Evolutionary conservation across 2,113 vertebrate genomes (phyloP), one percentile per base, ranked within the genome.

Genomic region (Tympanuchus pallidicinctus): DNA sequence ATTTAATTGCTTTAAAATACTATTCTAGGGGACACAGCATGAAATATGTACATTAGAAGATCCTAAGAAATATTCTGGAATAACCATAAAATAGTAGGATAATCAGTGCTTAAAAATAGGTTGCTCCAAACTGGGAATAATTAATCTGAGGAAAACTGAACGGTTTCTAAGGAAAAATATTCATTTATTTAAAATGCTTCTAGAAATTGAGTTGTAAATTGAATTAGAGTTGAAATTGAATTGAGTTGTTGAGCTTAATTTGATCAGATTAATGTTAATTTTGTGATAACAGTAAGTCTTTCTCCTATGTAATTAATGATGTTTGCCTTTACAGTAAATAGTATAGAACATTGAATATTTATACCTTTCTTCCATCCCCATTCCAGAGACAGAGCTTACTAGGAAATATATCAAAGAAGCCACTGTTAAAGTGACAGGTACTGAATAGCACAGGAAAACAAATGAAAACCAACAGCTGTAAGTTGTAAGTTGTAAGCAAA

Each of bases 401-500:
- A 38, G 6, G 15, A 87, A 93, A 76, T 9, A 3, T 50, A 61
- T 60, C 77, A 89, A 72, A 91, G 59, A 84, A 78, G 60, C n/a
- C 8, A 70, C 42, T 40, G 89, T 77, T 52, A 70, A 70, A 5
- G 2, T 64, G 77, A 71, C 77, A 95, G 28, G 28, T 85, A 48
- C 47, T 50, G 25, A 96, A 89, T 8, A 64, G 25, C 47, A 70
- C 18, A 78, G 52, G 32, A 78, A 96, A 94, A 70, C 8, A 59
- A 81, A 89, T 43, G 67, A 76, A 77, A 95, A 95, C 47, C 45
- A 93, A 57, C 64, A 85, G 34, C 61, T 14, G 77, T n/a, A 84
- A 75, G 67, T 16, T 85, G 12, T 89, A 34, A 34, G 34, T 34
- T 34, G 6, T 34, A 77, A 67, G 70, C 28, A 78, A 59, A 93